Conservation (phyloP, 2,797 vertebrate genomes). For the Oryzias dopingdopingensis region DNA sequence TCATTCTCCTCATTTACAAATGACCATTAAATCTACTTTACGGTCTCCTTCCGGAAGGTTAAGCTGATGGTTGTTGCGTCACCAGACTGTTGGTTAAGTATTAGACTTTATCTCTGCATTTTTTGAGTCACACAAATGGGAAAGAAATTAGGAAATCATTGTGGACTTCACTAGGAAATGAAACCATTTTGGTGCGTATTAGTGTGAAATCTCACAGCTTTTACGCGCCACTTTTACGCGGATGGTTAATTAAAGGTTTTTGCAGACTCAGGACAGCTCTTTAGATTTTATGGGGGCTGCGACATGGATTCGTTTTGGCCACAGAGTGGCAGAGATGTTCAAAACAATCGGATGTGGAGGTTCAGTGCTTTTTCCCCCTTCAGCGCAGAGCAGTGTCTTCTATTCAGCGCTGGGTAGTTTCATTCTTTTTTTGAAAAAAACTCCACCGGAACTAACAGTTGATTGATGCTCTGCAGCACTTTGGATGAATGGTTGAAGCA, state of each 20-base stretch:
- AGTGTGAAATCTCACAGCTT: slow-evolving; percentile 18
- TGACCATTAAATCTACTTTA: no score
- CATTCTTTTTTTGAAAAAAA: no score
- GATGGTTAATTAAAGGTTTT: slow-evolving; percentile 16
- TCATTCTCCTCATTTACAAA: no score
- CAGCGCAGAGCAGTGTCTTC: slow-evolving; percentile 15
- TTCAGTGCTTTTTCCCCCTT: slow-evolving; percentile 16
- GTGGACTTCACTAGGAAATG: slow-evolving; percentile 21
- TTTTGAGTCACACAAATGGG: slow-evolving; percentile 8
- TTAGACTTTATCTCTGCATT: neutral
- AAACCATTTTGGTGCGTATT: slow-evolving; percentile 46
- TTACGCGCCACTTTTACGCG: slow-evolving; percentile 32
- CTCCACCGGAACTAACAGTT: no score
- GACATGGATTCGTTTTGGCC: slow-evolving; percentile 67
- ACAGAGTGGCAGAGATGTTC: slow-evolving; percentile 83
- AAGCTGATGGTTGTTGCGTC: no score
- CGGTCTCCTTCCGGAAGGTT: no score
- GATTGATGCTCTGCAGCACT: no score
- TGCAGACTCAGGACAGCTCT: slow-evolving; percentile 6
- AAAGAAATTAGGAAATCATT: slow-evolving; percentile 5
- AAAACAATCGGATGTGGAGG: slow-evolving; percentile 61
- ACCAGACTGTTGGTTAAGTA: no score
- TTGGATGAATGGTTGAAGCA: no score
- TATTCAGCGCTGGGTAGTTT: slow-evolving; percentile 7
- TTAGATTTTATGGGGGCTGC: slow-evolving; percentile 3